A percentile compares a stretch with the other conserved stretches of the same genome.
Evolutionary conservation across 2,797 vertebrate species (phyloP).

Genomic region (Chelon labrosus): DNA sequence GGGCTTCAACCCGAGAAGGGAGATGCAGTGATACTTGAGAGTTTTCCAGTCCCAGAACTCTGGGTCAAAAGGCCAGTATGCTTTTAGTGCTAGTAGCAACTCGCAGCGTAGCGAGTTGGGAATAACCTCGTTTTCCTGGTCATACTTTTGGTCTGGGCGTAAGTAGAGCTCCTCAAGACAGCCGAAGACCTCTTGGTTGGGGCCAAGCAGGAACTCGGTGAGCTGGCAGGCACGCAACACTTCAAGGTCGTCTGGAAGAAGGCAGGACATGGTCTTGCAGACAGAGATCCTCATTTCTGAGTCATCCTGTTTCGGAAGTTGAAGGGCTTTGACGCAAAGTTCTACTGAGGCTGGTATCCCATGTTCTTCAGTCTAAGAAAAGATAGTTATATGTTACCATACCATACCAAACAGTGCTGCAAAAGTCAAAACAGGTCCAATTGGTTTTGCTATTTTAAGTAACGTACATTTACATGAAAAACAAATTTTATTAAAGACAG

Average conservation of each 20-base stretch:
- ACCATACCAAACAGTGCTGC: no score
- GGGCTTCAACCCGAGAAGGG: constrained; percentile 90
- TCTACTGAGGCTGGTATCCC: constrained; percentile 92
- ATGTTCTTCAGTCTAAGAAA: constrained; percentile 89
- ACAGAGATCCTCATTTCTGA: constrained; percentile 92
- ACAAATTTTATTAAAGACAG: not conserved
- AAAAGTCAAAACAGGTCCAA: not conserved
- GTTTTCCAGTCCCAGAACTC: constrained; percentile 99
- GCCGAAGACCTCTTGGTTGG: constrained; percentile 88
- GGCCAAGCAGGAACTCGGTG: constrained; percentile 94
- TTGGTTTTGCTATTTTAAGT: not conserved
- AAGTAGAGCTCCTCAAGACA: constrained; percentile 92
- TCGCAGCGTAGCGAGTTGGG: constrained; percentile 98
- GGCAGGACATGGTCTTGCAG: constrained; percentile 95
- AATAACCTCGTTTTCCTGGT: constrained; percentile 92
- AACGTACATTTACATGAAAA: no score
- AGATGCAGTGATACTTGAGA: constrained; percentile 92
- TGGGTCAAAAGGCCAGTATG: constrained; percentile 97
- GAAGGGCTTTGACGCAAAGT: constrained; percentile 96
- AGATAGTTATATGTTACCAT: constrained; percentile 32
- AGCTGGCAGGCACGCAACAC: constrained; percentile 95
- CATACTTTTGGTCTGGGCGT: constrained; percentile 95
- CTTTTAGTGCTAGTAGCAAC: constrained; percentile 94
- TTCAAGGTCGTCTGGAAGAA: constrained; percentile 95
- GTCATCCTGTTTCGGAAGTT: constrained; percentile 92